Percentiles rank a stretch among this genome's conserved stretches.
Evolutionary conservation across 92 coral and sea anemone genomes (phyloP).

Genomic region (Phenganax marumi): DNA sequence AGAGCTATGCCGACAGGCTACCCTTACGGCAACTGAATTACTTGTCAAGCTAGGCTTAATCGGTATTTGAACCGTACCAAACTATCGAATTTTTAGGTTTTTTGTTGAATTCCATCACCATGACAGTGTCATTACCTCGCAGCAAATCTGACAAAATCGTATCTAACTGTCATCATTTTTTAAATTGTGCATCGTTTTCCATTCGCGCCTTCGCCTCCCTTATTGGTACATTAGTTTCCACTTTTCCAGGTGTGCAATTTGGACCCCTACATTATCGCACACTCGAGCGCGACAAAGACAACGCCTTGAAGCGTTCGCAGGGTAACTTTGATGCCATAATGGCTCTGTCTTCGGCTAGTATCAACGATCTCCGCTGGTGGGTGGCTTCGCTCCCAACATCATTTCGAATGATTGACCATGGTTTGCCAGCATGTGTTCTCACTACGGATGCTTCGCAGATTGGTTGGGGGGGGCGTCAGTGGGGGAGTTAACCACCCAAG

Average conservation of each 20-base stretch:
- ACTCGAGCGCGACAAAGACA: constrained; percentile 42
- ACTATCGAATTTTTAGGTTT: constrained; percentile 52
- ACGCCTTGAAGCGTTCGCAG: background rate
- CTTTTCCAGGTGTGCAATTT: too few relatives aligned
- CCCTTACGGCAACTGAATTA: too few relatives aligned
- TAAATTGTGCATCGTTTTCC: background rate
- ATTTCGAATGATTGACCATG: background rate
- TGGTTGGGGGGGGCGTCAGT: background rate
- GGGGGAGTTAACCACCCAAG: background rate
- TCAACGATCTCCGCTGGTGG: background rate
- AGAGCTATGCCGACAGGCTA: too few relatives aligned
- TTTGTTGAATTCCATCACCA: constrained; percentile 13
- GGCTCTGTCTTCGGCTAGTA: background rate
- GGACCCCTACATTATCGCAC: constrained; percentile 56
- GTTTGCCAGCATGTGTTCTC: background rate
- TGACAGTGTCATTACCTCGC: constrained; percentile 21
- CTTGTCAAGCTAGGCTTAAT: constrained; percentile 47
- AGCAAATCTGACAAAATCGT: background rate
- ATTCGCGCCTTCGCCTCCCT: constrained; percentile 49
- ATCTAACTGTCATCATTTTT: background rate
- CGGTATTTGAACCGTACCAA: constrained; percentile 47
- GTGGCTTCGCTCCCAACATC: background rate
- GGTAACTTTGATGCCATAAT: background rate
- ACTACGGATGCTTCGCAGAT: background rate
- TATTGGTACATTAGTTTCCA: constrained; percentile 23